Percentiles rank a stretch among this genome's conserved stretches.
Evolutionary conservation across 2,888 invertebrate genomes (phyloP).

Genomic region (Neuroscelio doddi): DNA sequence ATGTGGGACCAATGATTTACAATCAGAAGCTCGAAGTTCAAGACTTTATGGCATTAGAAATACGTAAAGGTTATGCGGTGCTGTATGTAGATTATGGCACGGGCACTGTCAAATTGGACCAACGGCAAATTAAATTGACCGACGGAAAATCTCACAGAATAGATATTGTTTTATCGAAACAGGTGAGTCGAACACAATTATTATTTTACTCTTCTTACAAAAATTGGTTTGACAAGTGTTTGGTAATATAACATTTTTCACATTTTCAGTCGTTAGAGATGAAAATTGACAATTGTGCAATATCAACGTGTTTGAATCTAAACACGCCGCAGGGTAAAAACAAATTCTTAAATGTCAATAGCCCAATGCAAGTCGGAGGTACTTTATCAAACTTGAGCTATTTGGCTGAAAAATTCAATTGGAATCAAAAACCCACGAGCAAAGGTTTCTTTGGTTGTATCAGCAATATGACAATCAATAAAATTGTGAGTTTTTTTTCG

Average conservation of each 20-base stretch:
- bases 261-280: constrained; percentile 78
- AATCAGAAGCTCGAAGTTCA: constrained; percentile 79
- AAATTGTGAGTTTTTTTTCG: constrained; percentile 74
- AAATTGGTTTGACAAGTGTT: no score
- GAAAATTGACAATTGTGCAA: constrained; percentile 84
- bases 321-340: constrained; percentile 81
- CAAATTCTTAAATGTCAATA: constrained; percentile 86
- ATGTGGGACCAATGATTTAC: constrained; percentile 86
- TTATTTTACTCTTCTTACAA: no score
- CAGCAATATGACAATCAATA: constrained; percentile 90
- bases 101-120: constrained; percentile 81
- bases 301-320: constrained; percentile 81
- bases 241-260: no score
- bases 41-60: constrained; percentile 94
- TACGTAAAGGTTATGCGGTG: constrained; percentile 87
- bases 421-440: constrained; percentile 81
- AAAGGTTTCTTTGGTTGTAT: constrained; percentile 91
- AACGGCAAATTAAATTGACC: constrained; percentile 81
- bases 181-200: constrained; percentile 65
- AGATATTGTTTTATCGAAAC: constrained; percentile 76
- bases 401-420: constrained; percentile 78
- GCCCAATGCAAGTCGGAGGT: constrained; percentile 91
- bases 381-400: constrained; percentile 78
- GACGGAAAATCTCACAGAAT: constrained; percentile 92
- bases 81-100: constrained; percentile 91